A percentile compares a stretch with the other conserved stretches of the same genome.
Evolutionary conservation across 2,113 vertebrate genomes (phyloP).

Genomic region (Cyanistes caeruleus): DNA sequence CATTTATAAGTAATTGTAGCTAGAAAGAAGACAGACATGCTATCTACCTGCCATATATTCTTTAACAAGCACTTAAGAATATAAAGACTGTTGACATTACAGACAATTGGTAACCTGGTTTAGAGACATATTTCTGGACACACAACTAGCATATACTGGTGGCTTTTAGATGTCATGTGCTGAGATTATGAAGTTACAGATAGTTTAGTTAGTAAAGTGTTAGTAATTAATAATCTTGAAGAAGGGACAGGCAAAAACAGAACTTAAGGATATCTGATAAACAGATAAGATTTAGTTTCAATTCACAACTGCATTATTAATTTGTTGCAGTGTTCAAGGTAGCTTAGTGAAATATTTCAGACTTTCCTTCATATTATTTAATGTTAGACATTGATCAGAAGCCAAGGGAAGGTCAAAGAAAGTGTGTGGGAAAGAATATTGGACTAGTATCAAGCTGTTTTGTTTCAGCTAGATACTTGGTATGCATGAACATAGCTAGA

Average conservation of each 20-base stretch:
- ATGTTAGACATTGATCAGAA: background rate
- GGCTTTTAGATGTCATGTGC: background rate
- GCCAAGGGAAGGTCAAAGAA: background rate
- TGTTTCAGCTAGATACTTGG: constrained; percentile 23
- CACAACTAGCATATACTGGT: background rate
- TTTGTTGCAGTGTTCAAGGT: background rate
- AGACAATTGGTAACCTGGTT: background rate
- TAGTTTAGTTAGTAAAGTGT: background rate
- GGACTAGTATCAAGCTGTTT: background rate
- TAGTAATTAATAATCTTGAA: background rate
- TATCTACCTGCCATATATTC: background rate
- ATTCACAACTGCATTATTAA: background rate
- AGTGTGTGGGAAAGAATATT: background rate
- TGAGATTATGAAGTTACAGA: background rate
- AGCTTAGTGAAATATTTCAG: background rate
- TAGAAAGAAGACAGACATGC: background rate
- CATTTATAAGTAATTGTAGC: background rate
- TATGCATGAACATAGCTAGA: constrained; percentile 18
- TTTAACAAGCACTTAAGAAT: background rate
- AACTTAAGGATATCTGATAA: background rate
- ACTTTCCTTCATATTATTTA: background rate
- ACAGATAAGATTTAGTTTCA: background rate
- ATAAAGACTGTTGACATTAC: background rate
- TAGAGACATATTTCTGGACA: background rate
- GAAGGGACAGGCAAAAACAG: background rate